Evolutionary conservation across 2,113 vertebrate species (phyloP).

Genomic region (Pomatorhinus ruficollis): DNA sequence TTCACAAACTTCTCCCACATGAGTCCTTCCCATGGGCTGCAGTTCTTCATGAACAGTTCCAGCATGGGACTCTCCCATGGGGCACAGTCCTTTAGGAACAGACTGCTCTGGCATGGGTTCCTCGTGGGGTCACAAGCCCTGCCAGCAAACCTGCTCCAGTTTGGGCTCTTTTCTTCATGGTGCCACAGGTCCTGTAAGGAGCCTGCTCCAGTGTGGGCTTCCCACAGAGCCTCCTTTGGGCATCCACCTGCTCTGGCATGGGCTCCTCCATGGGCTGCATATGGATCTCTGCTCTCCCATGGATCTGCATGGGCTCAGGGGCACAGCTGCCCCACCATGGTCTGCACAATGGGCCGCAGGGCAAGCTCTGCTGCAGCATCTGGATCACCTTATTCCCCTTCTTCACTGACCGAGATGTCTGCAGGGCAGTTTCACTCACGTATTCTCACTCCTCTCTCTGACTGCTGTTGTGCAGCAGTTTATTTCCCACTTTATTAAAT

Average conservation of each 20-base stretch:
- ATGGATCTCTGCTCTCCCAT: neutral
- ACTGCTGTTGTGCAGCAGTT: neutral
- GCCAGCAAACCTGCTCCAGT: neutral
- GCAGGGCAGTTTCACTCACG: neutral
- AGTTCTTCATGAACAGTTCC: neutral
- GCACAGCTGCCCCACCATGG: neutral
- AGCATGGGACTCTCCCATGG: accelerated
- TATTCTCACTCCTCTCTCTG: neutral
- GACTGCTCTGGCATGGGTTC: neutral
- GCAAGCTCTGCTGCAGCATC: neutral
- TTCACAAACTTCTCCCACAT: neutral
- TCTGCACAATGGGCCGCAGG: neutral
- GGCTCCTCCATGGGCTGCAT: neutral
- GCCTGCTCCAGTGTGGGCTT: neutral
- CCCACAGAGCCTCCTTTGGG: neutral
- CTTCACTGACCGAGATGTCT: neutral
- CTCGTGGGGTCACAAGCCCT: neutral
- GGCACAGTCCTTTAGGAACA: neutral
- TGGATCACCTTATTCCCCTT: neutral
- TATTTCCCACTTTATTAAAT: neutral
- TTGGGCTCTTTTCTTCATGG: neutral
- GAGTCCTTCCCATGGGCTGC: neutral
- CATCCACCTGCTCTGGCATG: neutral
- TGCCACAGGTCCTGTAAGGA: neutral
- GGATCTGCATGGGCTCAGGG: neutral